A percentile compares a stretch with the other conserved stretches of the same genome.
phyloP scores from a whole-genome alignment of 2,797 vertebrate genomes.

The Choloepus didactylus region DNA sequence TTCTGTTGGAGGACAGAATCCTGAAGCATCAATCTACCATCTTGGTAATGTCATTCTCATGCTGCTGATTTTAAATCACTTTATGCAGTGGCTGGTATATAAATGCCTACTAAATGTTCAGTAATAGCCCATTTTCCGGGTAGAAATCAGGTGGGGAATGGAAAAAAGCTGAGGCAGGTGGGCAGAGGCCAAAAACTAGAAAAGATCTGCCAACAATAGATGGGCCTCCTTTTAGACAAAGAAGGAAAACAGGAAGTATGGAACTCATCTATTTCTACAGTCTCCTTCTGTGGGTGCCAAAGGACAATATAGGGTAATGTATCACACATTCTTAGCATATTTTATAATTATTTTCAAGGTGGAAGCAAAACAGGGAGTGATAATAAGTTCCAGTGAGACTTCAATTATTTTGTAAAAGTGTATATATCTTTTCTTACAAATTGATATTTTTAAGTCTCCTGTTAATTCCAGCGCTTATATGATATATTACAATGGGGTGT shows the following conservation, averaged over 20 bases:
- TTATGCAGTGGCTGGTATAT: rapidly evolving
- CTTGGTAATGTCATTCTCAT: too few species aligned
- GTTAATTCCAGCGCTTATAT: rapidly evolving
- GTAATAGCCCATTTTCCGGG: neutral
- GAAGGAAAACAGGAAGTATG: neutral
- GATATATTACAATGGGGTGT: rapidly evolving
- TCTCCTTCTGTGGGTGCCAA: neutral
- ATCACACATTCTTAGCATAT: neutral
- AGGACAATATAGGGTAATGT: neutral
- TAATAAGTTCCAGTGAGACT: neutral
- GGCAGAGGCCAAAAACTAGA: neutral
- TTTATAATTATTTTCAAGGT: neutral
- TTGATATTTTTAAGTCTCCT: neutral
- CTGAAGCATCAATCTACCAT: too few species aligned
- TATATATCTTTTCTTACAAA: neutral
- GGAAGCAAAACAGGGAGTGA: neutral
- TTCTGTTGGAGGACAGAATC: too few species aligned
- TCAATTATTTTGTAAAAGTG: neutral
- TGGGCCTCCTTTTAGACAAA: rapidly evolving
- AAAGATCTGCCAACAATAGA: rapidly evolving
- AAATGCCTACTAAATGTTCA: neutral
- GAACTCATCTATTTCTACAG: neutral
- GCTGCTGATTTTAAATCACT: too few species aligned
- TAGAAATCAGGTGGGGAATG: neutral
- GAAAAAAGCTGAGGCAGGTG: too few species aligned